Percentiles rank a stretch among this genome's conserved stretches.
Evolutionary conservation across 2,113 vertebrate species (phyloP).

Genomic region (Columbina picui): DNA sequence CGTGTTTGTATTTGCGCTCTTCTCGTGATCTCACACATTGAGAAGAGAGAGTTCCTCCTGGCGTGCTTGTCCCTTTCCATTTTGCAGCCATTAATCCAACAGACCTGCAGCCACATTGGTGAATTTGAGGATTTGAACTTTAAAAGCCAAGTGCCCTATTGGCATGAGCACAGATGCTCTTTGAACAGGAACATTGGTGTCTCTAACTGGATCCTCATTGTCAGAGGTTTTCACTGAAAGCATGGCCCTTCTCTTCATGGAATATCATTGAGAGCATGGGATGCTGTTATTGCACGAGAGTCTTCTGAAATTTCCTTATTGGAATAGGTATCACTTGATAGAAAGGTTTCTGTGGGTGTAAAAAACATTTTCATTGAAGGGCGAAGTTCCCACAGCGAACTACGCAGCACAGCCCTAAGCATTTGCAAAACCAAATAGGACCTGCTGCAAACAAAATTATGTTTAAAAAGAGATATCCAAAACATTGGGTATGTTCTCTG

Average conservation of each 20-base stretch:
- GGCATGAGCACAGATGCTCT: not conserved
- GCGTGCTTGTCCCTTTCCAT: not conserved
- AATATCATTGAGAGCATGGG: not conserved
- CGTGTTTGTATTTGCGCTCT: not conserved
- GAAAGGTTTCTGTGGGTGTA: not conserved
- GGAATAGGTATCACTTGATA: not conserved
- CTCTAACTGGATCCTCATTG: not conserved
- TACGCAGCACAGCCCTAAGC: not conserved
- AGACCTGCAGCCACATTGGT: rapidly evolving
- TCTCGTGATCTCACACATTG: not conserved
- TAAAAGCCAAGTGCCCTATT: not conserved
- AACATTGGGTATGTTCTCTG: not conserved
- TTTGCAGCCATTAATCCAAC: not conserved
- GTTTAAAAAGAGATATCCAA: not conserved
- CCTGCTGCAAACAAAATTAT: not conserved
- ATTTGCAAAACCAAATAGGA: not conserved
- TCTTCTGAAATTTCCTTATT: not conserved
- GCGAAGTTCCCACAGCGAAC: not conserved
- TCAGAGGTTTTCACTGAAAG: not conserved
- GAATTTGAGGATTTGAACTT: not conserved
- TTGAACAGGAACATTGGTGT: not conserved
- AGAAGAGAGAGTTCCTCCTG: not conserved
- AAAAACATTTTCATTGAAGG: not conserved
- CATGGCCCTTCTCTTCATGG: not conserved
- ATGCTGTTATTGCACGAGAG: not conserved